Evolutionary conservation across 2,113 vertebrate species (phyloP), one percentile per base, ranked within the genome.

Genomic region (Sorex fumeus): DNA sequence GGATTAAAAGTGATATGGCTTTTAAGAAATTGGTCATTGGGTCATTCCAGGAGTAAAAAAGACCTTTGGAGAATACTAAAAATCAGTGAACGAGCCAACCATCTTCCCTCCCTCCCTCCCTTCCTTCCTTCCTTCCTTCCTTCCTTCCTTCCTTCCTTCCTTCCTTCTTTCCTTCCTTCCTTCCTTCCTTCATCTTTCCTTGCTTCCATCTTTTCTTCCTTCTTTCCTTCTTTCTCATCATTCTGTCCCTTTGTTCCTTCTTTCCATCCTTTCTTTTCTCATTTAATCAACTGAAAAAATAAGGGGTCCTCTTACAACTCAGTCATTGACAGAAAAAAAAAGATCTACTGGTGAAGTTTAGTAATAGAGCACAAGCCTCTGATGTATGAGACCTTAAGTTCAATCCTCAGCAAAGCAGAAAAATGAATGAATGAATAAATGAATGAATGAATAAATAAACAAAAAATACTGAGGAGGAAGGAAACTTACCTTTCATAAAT

Each of bases 271-370:
- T 91, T 1, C 16, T 60, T 79, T 19, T 5, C 66, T 30, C 28
- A 30, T 27, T 64, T 64, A 27, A 28, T 64, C 62, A 27, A 64
- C 27, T 64, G 27, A 67, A 30, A 91, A 64, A 50, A 83, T 32
- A 12, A 6, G 84, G 30, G 6, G 28, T 50, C 62, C 32, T 75
- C 50, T 88, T 75, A 40, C 16, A 91, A 70, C 18, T 53, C 40
- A 67, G 53, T 70, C 77, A 81, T 87, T 81, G 70, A 72, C 36
- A 86, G 76, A 66, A 78, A 70, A 43, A 91, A 95, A 92, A 80
- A 72, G 6, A 25, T 74, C 30, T 60, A 70, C 45, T 64, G 18
- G 18, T 53, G 53, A 13, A 7, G 50, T 53, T 53, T 53, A 53
- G 50, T 53, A 16, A 16, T 53, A 53, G 53, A 15, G 53, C 18